phyloP scores from a whole-genome alignment of 2,113 vertebrate species.

The Paratilapia polleni region DNA sequence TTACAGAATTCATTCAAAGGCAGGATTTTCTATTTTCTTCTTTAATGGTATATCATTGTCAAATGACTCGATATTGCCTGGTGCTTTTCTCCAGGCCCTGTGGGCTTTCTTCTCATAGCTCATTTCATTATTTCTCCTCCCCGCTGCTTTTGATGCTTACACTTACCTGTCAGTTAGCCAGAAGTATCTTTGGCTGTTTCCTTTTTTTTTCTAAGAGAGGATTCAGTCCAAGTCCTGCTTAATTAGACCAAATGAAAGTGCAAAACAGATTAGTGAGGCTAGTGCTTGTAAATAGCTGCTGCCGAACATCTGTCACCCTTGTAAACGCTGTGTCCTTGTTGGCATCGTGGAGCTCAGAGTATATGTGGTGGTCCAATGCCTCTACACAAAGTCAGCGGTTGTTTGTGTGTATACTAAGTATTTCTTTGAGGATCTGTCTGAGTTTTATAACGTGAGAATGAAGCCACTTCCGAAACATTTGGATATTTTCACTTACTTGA shows the following conservation, averaged over 20 bases:
- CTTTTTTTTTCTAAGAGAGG: neutral
- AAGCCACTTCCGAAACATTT: neutral
- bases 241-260: constrained; percentile 52
- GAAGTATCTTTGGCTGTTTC: neutral
- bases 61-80: constrained; percentile 49
- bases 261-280: constrained; percentile 57
- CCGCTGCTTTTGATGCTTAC: constrained; percentile 21
- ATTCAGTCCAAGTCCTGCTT: constrained; percentile 27
- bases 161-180: constrained; percentile 43
- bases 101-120: constrained; percentile 22
- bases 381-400: neutral
- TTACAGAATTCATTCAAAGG: constrained; percentile 54
- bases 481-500: neutral
- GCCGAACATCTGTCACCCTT: constrained; percentile 57
- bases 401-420: neutral
- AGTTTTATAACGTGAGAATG: neutral
- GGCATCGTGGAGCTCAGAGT: neutral
- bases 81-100: constrained; percentile 29
- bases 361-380: neutral
- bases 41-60: constrained; percentile 60
- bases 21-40: constrained; percentile 46
- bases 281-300: constrained; percentile 46
- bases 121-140: constrained; percentile 54
- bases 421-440: neutral
- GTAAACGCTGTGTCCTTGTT: neutral